Evolutionary conservation across 2,113 vertebrate species (phyloP).

Genomic region (Poecilia latipinna): DNA sequence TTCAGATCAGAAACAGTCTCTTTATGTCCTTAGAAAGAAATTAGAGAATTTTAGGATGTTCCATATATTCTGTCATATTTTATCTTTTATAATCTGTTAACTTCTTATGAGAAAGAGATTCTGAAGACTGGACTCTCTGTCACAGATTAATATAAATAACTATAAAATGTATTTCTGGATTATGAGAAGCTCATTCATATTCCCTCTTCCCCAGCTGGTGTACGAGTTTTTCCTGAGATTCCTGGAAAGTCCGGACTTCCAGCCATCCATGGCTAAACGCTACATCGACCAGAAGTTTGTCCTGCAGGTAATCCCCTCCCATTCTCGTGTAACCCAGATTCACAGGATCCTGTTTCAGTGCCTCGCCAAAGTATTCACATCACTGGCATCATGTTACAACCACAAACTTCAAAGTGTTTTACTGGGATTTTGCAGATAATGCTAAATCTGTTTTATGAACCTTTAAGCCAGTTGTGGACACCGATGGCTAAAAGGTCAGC

Average conservation of each 20-base stretch:
- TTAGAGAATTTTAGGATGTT: too few species aligned
- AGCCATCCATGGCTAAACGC: slow-evolving; percentile 92
- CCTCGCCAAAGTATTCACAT: background rate
- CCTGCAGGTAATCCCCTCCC: slow-evolving; percentile 80
- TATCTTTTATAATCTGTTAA: background rate
- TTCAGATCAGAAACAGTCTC: too few species aligned
- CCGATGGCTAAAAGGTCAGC: too few species aligned
- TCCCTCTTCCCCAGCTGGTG: slow-evolving; percentile 79
- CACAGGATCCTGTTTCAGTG: background rate
- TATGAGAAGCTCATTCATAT: background rate
- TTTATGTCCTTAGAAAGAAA: background rate
- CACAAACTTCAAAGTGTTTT: background rate
- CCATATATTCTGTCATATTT: too few species aligned
- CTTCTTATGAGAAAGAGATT: background rate
- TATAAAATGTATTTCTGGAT: background rate
- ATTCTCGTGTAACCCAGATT: too few species aligned
- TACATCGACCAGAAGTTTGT: slow-evolving; percentile 96
- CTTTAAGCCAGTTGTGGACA: background rate
- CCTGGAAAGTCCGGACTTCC: slow-evolving; percentile 93
- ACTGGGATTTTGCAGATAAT: too few species aligned
- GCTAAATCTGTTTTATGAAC: too few species aligned
- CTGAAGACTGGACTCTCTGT: background rate
- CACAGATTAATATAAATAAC: background rate
- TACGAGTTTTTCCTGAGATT: slow-evolving; percentile 95
- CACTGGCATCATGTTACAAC: too few species aligned